Evolutionary conservation across 2,888 invertebrate species (phyloP), one percentile per base, ranked within the genome.

Genomic region (Drosophila quasianomalipes): DNA sequence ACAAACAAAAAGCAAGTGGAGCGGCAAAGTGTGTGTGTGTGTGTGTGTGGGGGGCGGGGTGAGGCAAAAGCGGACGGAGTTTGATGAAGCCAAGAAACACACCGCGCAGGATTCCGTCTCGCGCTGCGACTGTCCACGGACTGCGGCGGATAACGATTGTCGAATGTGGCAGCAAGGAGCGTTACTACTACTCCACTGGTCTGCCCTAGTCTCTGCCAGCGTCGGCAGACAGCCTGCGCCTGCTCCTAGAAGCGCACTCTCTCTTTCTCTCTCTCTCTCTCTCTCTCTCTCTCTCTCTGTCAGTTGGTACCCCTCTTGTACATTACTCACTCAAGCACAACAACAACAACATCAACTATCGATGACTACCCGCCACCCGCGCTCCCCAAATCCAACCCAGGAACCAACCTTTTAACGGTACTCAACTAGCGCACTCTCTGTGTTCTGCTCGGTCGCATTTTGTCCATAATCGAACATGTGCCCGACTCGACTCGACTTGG

Each of bases 361-460:
- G 70, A 74, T 63, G 79, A 65, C 37, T 47, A 9, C 26, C 12
- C 55, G 35, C 12, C 39, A 39, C 65, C 47, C 65, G 41, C 60
- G 47, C 54, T 5, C 1, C 31, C 47, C 30, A 37, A 35, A 51
- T n/a, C 55, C 39, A 7, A 16, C 30, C 28, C 31, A 58, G 16
- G 70, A 26, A 35, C 44, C 52, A 49, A 64, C 63, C 71, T 68
- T 70, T 67, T 67, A 60, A 60, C 67, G 60, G 16, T 35, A 60
- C 49, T 64, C 51, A 58, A 22, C 41, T 30, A 49, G 22, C 49
- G 22, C 12, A 49, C 51, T 79, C 81, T 74, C 76, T 79, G 86
- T 31, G 92, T 92, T 92, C 91, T 91, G 92, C 90, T 92, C 91
- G 92, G 92, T 83, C 88, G 89, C 89, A 63, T 74, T 89, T 75